These are phyloP conservation scores for Panagrolaimus sp. DNA, from an alignment of 1,140 invertebrate genomes.

Conservation along the genomic window DNA sequence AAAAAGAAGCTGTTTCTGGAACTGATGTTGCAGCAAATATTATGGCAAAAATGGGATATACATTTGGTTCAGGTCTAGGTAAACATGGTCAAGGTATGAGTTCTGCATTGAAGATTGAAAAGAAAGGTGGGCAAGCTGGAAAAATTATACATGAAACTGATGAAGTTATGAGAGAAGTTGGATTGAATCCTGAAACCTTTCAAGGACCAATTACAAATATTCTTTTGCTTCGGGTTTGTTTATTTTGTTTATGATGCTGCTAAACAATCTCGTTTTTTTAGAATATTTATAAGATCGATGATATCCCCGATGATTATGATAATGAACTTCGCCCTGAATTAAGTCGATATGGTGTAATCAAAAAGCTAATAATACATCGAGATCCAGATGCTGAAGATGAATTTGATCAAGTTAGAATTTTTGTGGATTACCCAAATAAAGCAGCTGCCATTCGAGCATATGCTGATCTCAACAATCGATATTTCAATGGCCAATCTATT, in stretches of 20 bases:
- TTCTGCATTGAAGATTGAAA: constrained; percentile 76
- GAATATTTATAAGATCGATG: constrained; percentile 2
- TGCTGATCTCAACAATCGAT: constrained; percentile 13
- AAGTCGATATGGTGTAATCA: constrained; percentile 1
- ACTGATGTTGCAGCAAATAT: constrained; percentile 65
- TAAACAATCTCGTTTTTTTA: neutral
- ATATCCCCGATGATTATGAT: neutral
- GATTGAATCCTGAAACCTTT: constrained; percentile 10
- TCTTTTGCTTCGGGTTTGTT: neutral
- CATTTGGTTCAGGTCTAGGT: constrained; percentile 92
- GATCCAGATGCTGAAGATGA: neutral
- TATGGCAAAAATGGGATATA: constrained; percentile 98
- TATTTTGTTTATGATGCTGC: neutral
- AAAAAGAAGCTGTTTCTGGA: neutral
- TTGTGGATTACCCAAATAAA: constrained; percentile 1
- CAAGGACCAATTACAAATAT: constrained; percentile 6
- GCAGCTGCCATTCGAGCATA: neutral
- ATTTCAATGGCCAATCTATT: neutral
- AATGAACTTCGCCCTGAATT: neutral
- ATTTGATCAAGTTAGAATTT: neutral
- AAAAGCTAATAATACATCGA: neutral
- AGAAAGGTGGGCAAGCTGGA: constrained; percentile 91
- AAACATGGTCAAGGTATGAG: constrained; percentile 96
- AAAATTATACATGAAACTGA: constrained; percentile 66
- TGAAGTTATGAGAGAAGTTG: constrained; percentile 1